Base-by-base conservation (phyloP, 2,888 invertebrate genomes). In the Celastrina argiolus region DNA sequence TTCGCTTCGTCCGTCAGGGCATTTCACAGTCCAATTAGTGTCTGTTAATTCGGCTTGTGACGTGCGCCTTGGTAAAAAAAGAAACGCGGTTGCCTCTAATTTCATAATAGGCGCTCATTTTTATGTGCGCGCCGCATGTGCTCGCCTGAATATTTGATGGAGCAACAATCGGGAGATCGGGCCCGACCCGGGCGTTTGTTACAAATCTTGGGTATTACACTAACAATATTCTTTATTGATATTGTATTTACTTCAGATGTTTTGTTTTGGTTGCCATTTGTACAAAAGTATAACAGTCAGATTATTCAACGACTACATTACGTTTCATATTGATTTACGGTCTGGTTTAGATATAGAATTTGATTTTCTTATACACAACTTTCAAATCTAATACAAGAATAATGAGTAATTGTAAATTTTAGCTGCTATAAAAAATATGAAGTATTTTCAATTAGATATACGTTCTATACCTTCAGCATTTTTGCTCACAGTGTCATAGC, bases 71-170 rank as follows among this genome's bases (percentile, higher is more conserved):
- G 78, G 79, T 78, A 87, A 88, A 89, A 87, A 87, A 85, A 82
- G 74, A 75, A 75, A 81, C 77, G 79, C 81, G 82, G 83, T 80
- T 82, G 81, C 80, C 81, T 81, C 80, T 90, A 91, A 91, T 91
- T 91, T 87, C 88, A 88, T 90, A 89, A 91, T 86, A 90, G 84
- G 82, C 82, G 84, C 83, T 87, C 85, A 91, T 91, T 91, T 91
- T 90, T 91, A 88, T 86, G 86, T 87, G 81, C 73, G 64, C 66
- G 70, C 73, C 82, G 83, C 81, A 83, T 85, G 81, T 81, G 81
- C 76, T 70, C 75, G 76, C 69, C 72, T 88, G 87, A 89, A 91
- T 88, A 80, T 88, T 90, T 90, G 84, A 91, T 89, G 83, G 75
- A 78, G 81, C 81, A 78, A 59, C 84, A 81, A 80, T 79, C 80